Evolutionary conservation across 92 coral and sea anemone genomes (phyloP), one percentile per base, ranked within the genome.

Genomic region (Ricordea florida): DNA sequence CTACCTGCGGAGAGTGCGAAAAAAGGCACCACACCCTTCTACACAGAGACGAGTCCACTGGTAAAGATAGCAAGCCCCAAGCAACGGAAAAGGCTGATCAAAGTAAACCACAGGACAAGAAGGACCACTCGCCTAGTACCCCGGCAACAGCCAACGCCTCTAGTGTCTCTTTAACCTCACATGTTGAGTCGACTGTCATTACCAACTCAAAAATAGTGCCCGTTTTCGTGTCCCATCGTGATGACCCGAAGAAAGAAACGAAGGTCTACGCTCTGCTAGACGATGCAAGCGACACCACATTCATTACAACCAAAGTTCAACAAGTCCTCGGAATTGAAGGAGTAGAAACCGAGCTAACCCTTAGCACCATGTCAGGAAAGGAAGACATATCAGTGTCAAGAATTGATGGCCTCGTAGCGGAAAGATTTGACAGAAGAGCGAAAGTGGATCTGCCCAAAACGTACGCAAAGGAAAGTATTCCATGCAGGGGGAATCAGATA

Each of bases 1-100:
- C 49, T 2, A 85, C 37, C 53, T 90, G 96, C 31, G 30, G 21
- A 7, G 88, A 81, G 42, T 85, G 91, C 52, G 82, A 73, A 1
- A 90, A 77, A 30, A 6, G 31, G 18, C 96, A 85, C 63, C 90
- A 79, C 59, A 90, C 91, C 46, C 38, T 51, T 15, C 75, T 85
- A 10, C 96, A 90, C 33, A 61, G 83, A 1, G 74, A 60, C 18
- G 67, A 69, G 5, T 82, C 74, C 2, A 80, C 10, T 22, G 15
- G 38, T 18, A 60, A 32, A 79, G 43, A 36, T 8, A 33, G 49
- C 43, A 36, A 48, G 2, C 4, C 70, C 50, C 70, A 62, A 18
- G 4, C 49, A 23, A n/a, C n/a, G n/a, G n/a, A n/a, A n/a, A 62
- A 62, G 24, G 2, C 33, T 22, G 16, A 5, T 16, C 31, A 27